Percentiles rank a stretch among this genome's conserved stretches.
Evolutionary conservation across 2,797 vertebrate genomes (phyloP).

Genomic region (Peromyscus melanophrys): DNA sequence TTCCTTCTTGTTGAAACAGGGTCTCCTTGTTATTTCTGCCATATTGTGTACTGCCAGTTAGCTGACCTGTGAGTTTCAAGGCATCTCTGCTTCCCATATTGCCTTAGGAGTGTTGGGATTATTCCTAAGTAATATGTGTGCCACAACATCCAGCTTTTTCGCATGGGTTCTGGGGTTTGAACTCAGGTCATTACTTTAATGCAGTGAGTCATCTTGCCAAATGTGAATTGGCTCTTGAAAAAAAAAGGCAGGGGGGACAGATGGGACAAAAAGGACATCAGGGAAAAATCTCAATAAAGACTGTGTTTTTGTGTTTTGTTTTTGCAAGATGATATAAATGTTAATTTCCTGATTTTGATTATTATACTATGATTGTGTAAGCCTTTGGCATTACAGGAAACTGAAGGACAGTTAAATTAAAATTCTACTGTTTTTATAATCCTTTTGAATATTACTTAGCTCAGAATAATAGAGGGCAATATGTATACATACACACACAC

Average conservation of each 20-base stretch:
- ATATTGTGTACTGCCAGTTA: neutral
- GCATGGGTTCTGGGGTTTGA: neutral
- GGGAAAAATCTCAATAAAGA: neutral
- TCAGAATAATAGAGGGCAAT: neutral
- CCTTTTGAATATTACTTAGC: neutral
- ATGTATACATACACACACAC: neutral
- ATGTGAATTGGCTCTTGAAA: neutral
- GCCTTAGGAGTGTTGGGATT: neutral
- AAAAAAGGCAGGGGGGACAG: neutral
- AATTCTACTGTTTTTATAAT: neutral
- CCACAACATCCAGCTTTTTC: neutral
- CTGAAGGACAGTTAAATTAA: neutral
- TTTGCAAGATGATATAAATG: neutral
- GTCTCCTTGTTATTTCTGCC: neutral
- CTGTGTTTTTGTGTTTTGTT: neutral
- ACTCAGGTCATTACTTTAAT: neutral
- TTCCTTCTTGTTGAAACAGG: neutral
- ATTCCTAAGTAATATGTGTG: neutral
- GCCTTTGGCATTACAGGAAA: neutral
- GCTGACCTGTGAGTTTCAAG: neutral
- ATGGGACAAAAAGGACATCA: neutral
- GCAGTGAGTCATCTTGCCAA: neutral
- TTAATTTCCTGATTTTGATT: conserved; percentile 9
- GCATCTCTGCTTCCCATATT: neutral
- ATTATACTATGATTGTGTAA: neutral